phyloP scores from a whole-genome alignment of 2,113 vertebrate genomes.

The Pedionomus torquatus region DNA sequence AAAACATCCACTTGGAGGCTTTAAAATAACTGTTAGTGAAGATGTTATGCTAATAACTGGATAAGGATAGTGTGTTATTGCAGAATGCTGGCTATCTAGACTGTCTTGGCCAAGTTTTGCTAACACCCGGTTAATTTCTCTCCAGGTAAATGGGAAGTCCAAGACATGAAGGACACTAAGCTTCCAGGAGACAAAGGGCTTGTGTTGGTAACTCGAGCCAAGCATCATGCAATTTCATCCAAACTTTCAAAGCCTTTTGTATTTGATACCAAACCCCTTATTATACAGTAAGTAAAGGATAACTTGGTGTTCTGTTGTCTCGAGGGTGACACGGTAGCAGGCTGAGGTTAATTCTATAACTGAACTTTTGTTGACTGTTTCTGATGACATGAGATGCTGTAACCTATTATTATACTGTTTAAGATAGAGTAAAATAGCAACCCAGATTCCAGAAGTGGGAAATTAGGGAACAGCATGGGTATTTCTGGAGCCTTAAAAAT shows the following conservation, averaged over 20 bases:
- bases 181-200: conserved; percentile 95
- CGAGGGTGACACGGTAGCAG: neutral
- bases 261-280: conserved; percentile 90
- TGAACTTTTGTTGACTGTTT: neutral
- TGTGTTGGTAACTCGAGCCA: conserved; percentile 91
- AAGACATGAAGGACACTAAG: conserved; percentile 93
- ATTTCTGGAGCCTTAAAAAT: neutral
- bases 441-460: neutral
- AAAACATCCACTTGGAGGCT: neutral
- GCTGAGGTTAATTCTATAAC: neutral
- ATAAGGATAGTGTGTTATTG: neutral
- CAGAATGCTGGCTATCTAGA: neutral
- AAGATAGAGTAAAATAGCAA: neutral
- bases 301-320: neutral
- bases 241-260: conserved; percentile 88
- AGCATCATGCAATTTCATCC: conserved; percentile 94
- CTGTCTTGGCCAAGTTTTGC: neutral
- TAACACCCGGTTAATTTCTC: neutral
- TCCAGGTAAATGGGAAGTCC: conserved; percentile 93
- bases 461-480: neutral
- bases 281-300: conserved; percentile 90
- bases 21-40: neutral
- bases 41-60: neutral
- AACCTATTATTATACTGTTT: neutral
- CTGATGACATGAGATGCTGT: neutral